Evolutionary conservation across 2,113 vertebrate genomes (phyloP), one percentile per base, ranked within the genome.

Genomic region (Eolophus roseicapilla): DNA sequence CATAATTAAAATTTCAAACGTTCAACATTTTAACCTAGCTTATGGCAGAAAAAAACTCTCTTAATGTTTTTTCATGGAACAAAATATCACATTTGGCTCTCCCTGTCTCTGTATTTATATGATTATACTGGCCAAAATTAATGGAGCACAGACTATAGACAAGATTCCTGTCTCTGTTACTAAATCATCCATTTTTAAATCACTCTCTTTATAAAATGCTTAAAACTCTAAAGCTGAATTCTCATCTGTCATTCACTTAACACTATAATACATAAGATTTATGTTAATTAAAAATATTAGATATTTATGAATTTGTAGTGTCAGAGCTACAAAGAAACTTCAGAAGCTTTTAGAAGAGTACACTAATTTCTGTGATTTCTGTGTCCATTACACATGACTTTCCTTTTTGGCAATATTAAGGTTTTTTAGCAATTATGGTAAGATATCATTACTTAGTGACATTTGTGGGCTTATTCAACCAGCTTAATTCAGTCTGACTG

Each of bases 251-350:
- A 41, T 47, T 79, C 43, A 82, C 78, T 35, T 91, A 71, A 68
- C 67, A 70, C 43, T 55, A 55, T 52, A 71, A 89, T 84, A 49
- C 77, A 87, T 84, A 84, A 92, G 74, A 94, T 82, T 91, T 91
- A 89, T 92, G 86, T 53, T 92, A 93, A 92, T 90, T 27, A 80
- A 86, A 62, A 86, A 85, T 73, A 6, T 2, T 35, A 1, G 0
- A 46, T 92, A 95, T 89, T 89, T 44, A 57, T 52, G 13, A 49
- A 27, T 39, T 47, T 82, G 60, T n/a, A 68, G 29, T 64, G 69
- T 68, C 62, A 88, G 67, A 90, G 47, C 46, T 74, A 68, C 37
- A 73, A 21, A 70, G 41, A 82, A 94, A 80, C n/a, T 80, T 90
- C 21, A 57, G 74, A 68, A 62, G 65, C n/a, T 95, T 91, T 91